phyloP scores from a whole-genome alignment of 2,797 vertebrate genomes.

The Muraenolepis orangiensis region DNA sequence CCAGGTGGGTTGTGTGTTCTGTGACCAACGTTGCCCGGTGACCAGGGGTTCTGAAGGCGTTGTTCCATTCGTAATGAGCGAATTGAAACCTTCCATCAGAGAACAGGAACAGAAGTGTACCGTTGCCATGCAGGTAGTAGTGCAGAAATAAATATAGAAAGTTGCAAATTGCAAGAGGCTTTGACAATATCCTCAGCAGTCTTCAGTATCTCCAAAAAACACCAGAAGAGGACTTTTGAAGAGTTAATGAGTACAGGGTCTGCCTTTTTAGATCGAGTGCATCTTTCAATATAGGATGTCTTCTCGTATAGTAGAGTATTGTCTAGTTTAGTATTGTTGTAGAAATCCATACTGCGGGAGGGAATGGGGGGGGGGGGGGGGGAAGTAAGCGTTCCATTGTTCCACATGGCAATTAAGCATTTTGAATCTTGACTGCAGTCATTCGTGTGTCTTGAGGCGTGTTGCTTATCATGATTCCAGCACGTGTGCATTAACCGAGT shows the following conservation, averaged over 20 bases:
- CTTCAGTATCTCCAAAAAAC: too few species aligned
- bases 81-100: background rate
- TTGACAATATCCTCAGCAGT: background rate
- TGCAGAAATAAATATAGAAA: background rate
- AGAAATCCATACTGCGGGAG: too few species aligned
- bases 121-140: background rate
- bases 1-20: slow-evolving; percentile 78
- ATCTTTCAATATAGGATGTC: background rate
- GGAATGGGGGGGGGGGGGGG: too few species aligned
- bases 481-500: background rate
- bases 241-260: background rate
- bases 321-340: too few species aligned
- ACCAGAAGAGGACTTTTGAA: too few species aligned
- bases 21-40: background rate
- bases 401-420: too few species aligned
- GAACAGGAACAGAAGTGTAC: background rate
- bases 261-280: too few species aligned
- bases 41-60: background rate
- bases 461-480: background rate
- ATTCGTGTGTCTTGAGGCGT: background rate
- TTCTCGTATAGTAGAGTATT: too few species aligned
- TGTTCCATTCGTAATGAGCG: background rate
- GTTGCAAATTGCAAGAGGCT: background rate
- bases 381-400: too few species aligned
- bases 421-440: too few species aligned